Evolutionary conservation across 2,113 vertebrate species (phyloP), one percentile per base, ranked within the genome.

Genomic region (Mesocricetus auratus): DNA sequence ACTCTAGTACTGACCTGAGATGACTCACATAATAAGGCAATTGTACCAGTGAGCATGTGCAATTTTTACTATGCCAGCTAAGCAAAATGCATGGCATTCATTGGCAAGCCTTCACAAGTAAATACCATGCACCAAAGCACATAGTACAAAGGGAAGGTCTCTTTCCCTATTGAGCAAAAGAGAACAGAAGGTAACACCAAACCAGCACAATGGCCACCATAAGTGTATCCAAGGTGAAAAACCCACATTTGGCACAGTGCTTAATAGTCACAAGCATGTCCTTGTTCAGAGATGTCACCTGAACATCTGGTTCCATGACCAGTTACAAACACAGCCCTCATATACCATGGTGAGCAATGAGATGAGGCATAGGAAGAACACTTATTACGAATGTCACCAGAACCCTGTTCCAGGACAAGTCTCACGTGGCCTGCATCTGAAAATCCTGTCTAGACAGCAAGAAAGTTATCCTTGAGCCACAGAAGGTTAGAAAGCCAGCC

Each of bases 181-280:
- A 79, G 13, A 33, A 79, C 5, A 75, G 24, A 45, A 36, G 15
- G 29, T 36, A 87, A 26, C 8, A 86, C 33, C 21, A 86, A 10
- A 68, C 19, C 39, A 88, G 33, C 45, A 88, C 11, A 89, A 89
- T 36, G 42, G n/a, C 12, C 69, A 85, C 16, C 19, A 19, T 33
- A 93, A 94, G 22, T 92, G 42, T 5, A 88, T 22, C 47, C 42
- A 81, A 90, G 45, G 86, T 75, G 24, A 90, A 88, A 95, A 92
- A 36, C 2, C 13, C 50, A 87, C 60, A 33, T 83, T 73, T 93
- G 66, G 26, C 24, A n/a, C 11, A 66, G 39, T 86, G 36, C 31
- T 66, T 90, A 62, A 77, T 36, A 78, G 85, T 78, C 83, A 95
- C 42, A 78, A 36, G 62, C 26, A n/a, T 73, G 47, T 62, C 21